Evolutionary conservation across 2,113 vertebrate species (phyloP).

Genomic region (Ginglymostoma cirratum): DNA sequence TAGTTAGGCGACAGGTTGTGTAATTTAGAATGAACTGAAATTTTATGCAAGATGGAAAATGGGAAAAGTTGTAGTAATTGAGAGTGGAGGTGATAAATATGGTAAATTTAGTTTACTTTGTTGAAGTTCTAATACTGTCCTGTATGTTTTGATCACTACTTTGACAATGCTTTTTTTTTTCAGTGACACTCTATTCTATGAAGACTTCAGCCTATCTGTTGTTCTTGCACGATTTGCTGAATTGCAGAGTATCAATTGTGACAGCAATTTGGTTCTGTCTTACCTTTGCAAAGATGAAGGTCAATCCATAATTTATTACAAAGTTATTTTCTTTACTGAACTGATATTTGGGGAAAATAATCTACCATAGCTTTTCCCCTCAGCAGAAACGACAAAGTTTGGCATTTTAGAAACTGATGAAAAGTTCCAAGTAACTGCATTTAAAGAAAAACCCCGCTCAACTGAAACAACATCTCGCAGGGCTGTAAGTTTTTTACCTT

Average conservation of each 20-base stretch:
- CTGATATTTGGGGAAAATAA: not conserved
- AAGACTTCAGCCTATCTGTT: slow-evolving; percentile 63
- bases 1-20: not conserved
- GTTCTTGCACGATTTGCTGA: slow-evolving; percentile 50
- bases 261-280: slow-evolving; percentile 57
- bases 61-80: not conserved
- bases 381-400: slow-evolving; percentile 62
- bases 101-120: not conserved
- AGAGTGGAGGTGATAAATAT: not conserved
- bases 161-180: slow-evolving; percentile 34
- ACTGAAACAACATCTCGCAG: slow-evolving; percentile 57
- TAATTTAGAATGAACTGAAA: not conserved
- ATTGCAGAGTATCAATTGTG: slow-evolving; percentile 45
- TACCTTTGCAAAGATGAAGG: slow-evolving; percentile 65
- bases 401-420: slow-evolving; percentile 63
- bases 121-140: not conserved
- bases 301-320: slow-evolving; percentile 41
- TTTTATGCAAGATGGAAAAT: not conserved
- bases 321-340: not conserved
- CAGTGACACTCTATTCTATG: slow-evolving; percentile 69
- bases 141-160: not conserved
- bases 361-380: slow-evolving; percentile 12
- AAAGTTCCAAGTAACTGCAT: slow-evolving; percentile 47
- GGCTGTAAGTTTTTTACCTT: slow-evolving; percentile 52
- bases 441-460: slow-evolving; percentile 65